These are phyloP conservation scores for Enteromius paludinosus DNA, from an alignment of 2,797 vertebrate species.

Conservation along the genomic window DNA sequence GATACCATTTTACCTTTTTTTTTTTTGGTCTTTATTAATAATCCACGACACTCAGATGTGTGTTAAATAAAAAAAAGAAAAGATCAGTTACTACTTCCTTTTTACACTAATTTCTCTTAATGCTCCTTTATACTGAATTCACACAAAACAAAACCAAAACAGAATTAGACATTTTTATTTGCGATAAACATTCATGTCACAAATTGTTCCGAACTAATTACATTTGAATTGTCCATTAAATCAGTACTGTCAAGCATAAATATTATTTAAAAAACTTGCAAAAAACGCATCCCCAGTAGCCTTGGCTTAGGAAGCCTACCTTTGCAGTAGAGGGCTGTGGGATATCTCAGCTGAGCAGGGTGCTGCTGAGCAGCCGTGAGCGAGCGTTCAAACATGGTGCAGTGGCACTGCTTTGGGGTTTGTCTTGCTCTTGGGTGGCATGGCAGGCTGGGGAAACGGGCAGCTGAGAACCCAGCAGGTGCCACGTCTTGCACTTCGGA, in stretches of 20 bases:
- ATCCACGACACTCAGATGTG: not conserved
- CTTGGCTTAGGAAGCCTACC: constrained; percentile 9
- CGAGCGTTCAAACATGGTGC: not conserved
- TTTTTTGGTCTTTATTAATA: not conserved
- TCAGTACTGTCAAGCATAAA: not conserved
- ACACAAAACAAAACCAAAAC: not conserved
- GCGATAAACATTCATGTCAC: not conserved
- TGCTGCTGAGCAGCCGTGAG: not conserved
- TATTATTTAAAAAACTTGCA: not conserved
- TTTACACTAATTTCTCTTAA: not conserved
- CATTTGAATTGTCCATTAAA: not conserved
- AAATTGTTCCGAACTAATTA: not conserved
- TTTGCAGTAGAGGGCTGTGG: constrained; percentile 9
- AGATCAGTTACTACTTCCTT: not conserved
- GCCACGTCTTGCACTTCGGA: constrained; percentile 65
- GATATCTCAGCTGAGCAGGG: constrained; percentile 15
- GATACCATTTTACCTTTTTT: not conserved
- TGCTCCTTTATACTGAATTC: not conserved
- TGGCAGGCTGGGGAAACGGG: constrained; percentile 58
- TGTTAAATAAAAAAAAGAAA: not conserved
- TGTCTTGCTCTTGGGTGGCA: constrained; percentile 50
- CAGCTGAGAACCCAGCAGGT: constrained; percentile 74
- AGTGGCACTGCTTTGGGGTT: constrained; percentile 22
- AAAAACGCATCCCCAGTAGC: not conserved
- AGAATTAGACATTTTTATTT: not conserved